phyloP scores from a whole-genome alignment of 2,797 vertebrate species.

The Pyrocephalus nanus region DNA sequence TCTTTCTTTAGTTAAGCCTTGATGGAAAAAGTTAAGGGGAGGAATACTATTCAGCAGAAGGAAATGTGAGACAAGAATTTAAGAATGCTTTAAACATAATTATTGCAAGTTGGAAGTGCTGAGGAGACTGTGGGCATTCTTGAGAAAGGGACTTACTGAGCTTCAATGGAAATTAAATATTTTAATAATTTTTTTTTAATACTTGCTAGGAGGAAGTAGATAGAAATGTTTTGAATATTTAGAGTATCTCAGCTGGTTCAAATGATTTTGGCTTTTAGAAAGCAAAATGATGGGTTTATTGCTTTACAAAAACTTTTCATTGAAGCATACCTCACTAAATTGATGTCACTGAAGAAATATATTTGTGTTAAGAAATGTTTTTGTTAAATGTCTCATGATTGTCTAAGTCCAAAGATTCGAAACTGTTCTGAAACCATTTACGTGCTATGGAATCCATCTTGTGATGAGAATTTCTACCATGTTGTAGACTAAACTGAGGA shows the following conservation, averaged over 20 bases:
- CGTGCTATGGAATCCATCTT: neutral
- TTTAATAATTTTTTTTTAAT: neutral
- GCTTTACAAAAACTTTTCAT: neutral
- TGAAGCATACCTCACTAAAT: neutral
- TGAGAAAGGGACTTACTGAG: neutral
- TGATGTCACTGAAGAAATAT: neutral
- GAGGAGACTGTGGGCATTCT: neutral
- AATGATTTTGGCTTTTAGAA: neutral
- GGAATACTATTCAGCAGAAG: neutral
- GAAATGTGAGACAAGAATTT: neutral
- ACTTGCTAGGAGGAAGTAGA: neutral
- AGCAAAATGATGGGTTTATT: neutral
- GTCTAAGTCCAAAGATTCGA: neutral
- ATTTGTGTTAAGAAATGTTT: neutral
- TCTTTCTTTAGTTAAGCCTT: neutral
- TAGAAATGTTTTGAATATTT: neutral
- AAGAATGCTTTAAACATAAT: neutral
- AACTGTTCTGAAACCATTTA: neutral
- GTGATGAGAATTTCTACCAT: neutral
- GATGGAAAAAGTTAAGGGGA: neutral
- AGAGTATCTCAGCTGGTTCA: neutral
- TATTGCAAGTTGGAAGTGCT: neutral
- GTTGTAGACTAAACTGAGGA: neutral
- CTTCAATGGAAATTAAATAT: neutral
- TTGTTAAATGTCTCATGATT: neutral